Percentiles rank a stretch among this genome's conserved stretches.
Conservation (phyloP, 2,888 invertebrate genomes). For the Chrysina gloriosa region DNA sequence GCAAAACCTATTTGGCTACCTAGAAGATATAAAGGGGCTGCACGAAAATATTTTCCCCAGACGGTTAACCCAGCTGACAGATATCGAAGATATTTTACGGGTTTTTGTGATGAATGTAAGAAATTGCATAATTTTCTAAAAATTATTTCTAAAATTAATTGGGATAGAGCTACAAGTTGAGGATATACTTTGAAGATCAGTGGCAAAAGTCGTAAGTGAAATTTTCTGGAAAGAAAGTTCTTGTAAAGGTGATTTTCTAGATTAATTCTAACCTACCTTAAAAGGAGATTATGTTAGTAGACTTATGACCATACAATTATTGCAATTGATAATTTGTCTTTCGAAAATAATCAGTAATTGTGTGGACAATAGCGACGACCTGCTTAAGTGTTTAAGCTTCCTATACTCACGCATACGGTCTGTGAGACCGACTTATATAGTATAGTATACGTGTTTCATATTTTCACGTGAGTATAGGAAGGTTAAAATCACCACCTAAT, state of each 20-base stretch:
- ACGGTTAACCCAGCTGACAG: neutral
- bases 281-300: too few relatives aligned
- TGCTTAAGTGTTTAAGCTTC: too few relatives aligned
- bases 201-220: slow-evolving; percentile 35
- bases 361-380: too few relatives aligned
- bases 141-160: neutral
- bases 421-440: too few relatives aligned
- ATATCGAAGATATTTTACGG: slow-evolving; percentile 32
- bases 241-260: slow-evolving; percentile 38
- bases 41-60: slow-evolving; percentile 30
- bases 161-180: slow-evolving; percentile 27
- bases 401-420: too few relatives aligned
- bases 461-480: too few relatives aligned
- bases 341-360: too few relatives aligned
- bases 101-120: slow-evolving; percentile 27
- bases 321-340: too few relatives aligned
- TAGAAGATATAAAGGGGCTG: slow-evolving; percentile 32
- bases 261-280: too few relatives aligned
- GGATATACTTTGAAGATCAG: slow-evolving; percentile 41
- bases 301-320: too few relatives aligned
- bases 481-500: neutral
- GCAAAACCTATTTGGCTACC: slow-evolving; percentile 37
- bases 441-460: too few relatives aligned
- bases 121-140: neutral
- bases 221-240: slow-evolving; percentile 32